A percentile compares a stretch with the other conserved stretches of the same genome.
Evolutionary conservation across 2,797 vertebrate species (phyloP).

Genomic region (Salmo trutta): DNA sequence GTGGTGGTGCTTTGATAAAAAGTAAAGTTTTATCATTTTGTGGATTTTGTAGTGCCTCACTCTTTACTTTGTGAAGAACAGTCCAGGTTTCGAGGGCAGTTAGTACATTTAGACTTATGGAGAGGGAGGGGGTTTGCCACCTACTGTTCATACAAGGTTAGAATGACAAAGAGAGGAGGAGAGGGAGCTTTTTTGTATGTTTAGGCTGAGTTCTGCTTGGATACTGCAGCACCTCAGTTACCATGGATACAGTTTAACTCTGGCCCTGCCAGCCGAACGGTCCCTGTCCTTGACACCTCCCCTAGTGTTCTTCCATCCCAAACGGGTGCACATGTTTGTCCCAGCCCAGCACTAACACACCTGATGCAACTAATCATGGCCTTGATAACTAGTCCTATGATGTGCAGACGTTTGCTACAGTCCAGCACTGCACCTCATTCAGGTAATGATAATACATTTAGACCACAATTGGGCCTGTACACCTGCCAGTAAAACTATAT

Average conservation of each 20-base stretch:
- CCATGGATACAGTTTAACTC: slow-evolving; percentile 15
- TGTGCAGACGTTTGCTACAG: background rate
- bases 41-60: background rate
- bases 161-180: background rate
- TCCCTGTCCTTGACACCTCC: too few relatives aligned
- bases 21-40: background rate
- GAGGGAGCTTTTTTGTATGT: background rate
- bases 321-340: too few relatives aligned
- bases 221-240: slow-evolving; percentile 12
- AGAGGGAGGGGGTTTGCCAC: background rate
- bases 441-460: too few relatives aligned
- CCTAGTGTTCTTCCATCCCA: too few relatives aligned
- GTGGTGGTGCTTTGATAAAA: slow-evolving; percentile 2
- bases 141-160: background rate
- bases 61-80: slow-evolving; percentile 1
- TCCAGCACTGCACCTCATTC: background rate
- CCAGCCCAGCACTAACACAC: too few relatives aligned
- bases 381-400: background rate
- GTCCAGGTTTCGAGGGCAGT: slow-evolving; percentile 12
- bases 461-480: too few relatives aligned
- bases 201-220: background rate
- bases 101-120: background rate
- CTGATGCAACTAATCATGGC: too few relatives aligned
- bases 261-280: background rate
- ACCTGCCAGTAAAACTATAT: too few relatives aligned